Conservation (phyloP, 2,113 vertebrate genomes). For the Aythya baeri region DNA sequence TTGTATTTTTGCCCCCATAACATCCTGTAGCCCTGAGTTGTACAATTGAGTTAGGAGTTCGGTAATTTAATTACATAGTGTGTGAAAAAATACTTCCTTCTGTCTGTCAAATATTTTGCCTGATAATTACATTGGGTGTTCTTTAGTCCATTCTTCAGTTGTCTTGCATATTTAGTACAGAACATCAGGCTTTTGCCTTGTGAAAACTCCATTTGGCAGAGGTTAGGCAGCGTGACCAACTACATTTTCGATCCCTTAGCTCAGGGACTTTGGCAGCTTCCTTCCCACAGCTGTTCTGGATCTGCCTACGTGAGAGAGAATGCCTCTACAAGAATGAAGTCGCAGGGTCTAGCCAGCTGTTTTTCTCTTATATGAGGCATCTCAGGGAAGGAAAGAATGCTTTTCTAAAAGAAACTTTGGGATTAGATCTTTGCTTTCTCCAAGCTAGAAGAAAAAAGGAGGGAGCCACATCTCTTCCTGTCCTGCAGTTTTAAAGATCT, state of each 20-base stretch:
- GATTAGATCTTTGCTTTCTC: not conserved
- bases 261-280: slow-evolving; percentile 9
- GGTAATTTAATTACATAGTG: not conserved
- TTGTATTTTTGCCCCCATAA: not conserved
- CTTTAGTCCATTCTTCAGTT: not conserved
- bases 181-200: not conserved
- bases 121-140: slow-evolving; percentile 19
- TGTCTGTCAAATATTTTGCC: not conserved
- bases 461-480: not conserved
- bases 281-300: slow-evolving; percentile 29
- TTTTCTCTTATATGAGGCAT: not conserved
- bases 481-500: not conserved
- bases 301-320: not conserved
- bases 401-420: not conserved
- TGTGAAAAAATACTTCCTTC: slow-evolving; percentile 54
- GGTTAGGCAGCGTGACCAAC: not conserved
- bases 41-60: slow-evolving; percentile 12
- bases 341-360: not conserved
- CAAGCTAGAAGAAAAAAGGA: not conserved
- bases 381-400: not conserved
- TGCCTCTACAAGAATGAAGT: not conserved
- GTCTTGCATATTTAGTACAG: not conserved
- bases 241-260: not conserved
- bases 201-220: not conserved
- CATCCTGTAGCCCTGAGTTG: slow-evolving; percentile 9